Evolutionary conservation across 1,140 invertebrate species (phyloP), one percentile per base, ranked within the genome.

Genomic region (Plodia interpunctella): DNA sequence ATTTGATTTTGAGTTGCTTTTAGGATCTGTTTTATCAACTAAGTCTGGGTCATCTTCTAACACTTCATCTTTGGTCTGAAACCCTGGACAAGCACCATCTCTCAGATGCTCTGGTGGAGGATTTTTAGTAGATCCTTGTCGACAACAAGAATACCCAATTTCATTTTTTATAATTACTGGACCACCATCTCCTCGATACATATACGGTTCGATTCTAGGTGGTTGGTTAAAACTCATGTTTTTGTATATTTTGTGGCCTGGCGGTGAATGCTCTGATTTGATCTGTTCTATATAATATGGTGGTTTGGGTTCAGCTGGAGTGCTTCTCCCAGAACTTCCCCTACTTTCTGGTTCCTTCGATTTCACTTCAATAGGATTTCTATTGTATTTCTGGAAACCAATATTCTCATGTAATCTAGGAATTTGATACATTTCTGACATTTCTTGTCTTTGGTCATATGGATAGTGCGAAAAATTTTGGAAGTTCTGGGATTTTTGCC

Each of bases 51-150:
- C 88, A 30, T 91, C 87, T 68, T 92, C 92, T 17, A 93, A 67
- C 20, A 94, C 89, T 78, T 94, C 94, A 71, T 94, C 93, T 80
- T 92, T 93, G 13, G 93, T 94, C 78, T 94, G 93, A n/a, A 94
- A 83, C 32, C 93, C 93, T 60, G 92, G 90, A 72, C 94, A 95
- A 61, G 92, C 93, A 20, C 93, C 94, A 44, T 94, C 94, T 63
- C 92, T 91, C n/a, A 94, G 72, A 74, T 95, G 94, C 74, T 95
- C 94, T 0, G 92, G 90, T 0, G 93, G 94, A 20, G 94, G 93
- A 38, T 93, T 91, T 52, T 93, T 92, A 0, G 92, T 94, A 2
- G 94, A 93, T 8, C 93, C 94, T 74, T 93, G 91, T 44, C 94
- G 91, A 80, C 94, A 94, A 65, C 94, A 94, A 67, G 93, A 94